These are phyloP conservation scores for Conger conger DNA, from an alignment of 2,113 vertebrate species.

Conservation along the genomic window DNA sequence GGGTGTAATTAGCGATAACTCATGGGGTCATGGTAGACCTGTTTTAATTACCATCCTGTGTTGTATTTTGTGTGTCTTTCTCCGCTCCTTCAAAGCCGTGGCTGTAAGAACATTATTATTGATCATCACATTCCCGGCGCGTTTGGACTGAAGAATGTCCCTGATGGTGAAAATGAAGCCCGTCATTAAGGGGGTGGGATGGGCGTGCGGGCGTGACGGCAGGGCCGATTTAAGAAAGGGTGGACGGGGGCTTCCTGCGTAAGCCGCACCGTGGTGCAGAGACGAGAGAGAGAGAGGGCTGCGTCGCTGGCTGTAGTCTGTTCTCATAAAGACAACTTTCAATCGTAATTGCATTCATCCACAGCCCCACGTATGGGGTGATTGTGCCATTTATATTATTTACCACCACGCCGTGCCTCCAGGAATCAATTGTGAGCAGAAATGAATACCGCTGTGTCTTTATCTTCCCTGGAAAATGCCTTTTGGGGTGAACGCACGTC, in stretches of 20 bases:
- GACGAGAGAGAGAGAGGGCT: background rate
- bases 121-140: background rate
- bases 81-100: background rate
- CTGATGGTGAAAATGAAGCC: background rate
- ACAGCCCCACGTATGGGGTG: background rate
- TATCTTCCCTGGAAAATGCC: background rate
- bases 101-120: background rate
- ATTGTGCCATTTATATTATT: constrained; percentile 20
- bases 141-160: background rate
- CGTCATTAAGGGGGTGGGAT: background rate
- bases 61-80: background rate
- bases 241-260: too few species aligned
- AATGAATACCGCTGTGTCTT: background rate
- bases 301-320: background rate
- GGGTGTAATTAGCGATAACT: background rate
- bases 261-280: background rate
- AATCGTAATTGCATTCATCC: background rate
- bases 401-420: background rate
- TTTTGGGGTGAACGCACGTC: background rate
- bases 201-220: background rate
- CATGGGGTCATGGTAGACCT: background rate
- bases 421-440: background rate
- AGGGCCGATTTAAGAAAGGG: background rate
- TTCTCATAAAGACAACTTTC: constrained; percentile 2
- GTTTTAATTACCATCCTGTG: background rate